These are phyloP conservation scores for Sogatella furcifera DNA, from an alignment of 1,140 invertebrate species.

Conservation along the genomic window DNA sequence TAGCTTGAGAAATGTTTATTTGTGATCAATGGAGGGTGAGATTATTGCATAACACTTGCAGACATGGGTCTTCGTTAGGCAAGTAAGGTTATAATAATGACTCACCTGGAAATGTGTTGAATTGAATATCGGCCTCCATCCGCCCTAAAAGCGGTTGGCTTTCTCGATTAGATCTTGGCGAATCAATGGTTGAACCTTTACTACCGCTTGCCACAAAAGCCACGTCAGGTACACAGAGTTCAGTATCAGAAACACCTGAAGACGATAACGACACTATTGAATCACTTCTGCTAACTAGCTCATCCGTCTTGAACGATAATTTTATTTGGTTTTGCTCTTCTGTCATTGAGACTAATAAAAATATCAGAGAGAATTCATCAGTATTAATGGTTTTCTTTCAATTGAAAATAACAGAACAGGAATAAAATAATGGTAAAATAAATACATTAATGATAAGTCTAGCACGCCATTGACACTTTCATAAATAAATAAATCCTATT, in stretches of 20 bases:
- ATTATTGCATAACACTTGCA: background rate
- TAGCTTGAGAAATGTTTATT: too few relatives aligned
- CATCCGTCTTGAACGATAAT: slow-evolving; percentile 22
- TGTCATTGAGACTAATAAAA: slow-evolving; percentile 21
- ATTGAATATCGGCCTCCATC: slow-evolving; percentile 59
- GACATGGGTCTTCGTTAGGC: slow-evolving; percentile 6
- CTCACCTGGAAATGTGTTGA: slow-evolving; percentile 73
- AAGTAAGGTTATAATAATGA: slow-evolving; percentile 9
- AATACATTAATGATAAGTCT: too few relatives aligned
- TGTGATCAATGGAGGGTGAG: background rate
- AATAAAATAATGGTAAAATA: too few relatives aligned
- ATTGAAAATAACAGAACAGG: too few relatives aligned
- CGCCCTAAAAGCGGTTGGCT: slow-evolving; percentile 77
- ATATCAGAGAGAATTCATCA: background rate
- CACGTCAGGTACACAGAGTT: slow-evolving; percentile 52
- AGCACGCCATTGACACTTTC: too few relatives aligned
- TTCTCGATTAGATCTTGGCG: slow-evolving; percentile 66
- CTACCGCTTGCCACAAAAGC: slow-evolving; percentile 32
- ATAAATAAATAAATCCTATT: too few relatives aligned
- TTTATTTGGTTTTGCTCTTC: slow-evolving; percentile 26
- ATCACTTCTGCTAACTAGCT: slow-evolving; percentile 18
- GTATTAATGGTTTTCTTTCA: background rate
- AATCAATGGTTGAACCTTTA: slow-evolving; percentile 49
- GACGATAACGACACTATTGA: slow-evolving; percentile 23
- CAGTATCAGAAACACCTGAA: slow-evolving; percentile 36